A percentile compares a stretch with the other conserved stretches of the same genome.
phyloP scores from a whole-genome alignment of 2,113 vertebrate species.

The Murina feae region DNA sequence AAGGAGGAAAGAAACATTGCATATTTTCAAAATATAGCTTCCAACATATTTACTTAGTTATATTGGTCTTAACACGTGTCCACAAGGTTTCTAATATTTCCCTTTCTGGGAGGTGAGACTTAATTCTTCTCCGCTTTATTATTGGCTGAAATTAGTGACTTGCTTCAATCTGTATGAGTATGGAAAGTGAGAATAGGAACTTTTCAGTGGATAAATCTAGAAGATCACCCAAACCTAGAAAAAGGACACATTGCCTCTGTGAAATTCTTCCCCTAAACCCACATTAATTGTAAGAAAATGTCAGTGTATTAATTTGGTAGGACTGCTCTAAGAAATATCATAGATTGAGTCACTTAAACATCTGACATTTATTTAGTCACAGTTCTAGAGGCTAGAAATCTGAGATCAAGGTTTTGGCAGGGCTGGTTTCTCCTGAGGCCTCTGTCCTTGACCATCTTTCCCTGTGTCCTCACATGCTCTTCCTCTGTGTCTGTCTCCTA shows the following conservation, averaged over 20 bases:
- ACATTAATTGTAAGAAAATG: neutral
- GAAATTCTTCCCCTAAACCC: neutral
- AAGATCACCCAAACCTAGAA: neutral
- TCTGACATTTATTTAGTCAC: neutral
- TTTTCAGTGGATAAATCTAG: neutral
- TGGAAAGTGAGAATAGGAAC: neutral
- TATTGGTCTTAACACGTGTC: neutral
- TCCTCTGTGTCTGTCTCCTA: neutral
- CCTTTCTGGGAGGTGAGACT: neutral
- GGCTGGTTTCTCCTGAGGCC: neutral
- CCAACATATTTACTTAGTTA: neutral
- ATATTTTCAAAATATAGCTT: neutral
- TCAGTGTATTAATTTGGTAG: neutral
- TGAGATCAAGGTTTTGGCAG: no score
- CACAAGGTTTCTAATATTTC: neutral
- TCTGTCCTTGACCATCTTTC: no score
- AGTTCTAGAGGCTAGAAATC: neutral
- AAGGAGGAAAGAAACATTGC: neutral
- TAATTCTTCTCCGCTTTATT: neutral
- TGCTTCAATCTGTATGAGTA: rapidly evolving
- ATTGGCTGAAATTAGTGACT: neutral
- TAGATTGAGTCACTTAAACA: neutral
- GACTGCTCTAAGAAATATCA: no score
- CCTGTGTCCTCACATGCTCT: rapidly evolving
- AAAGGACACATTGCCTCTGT: rapidly evolving